These are phyloP conservation scores for Rousettus madagascariensis DNA, from an alignment of 2,797 vertebrate genomes.

Conservation along the genomic window DNA sequence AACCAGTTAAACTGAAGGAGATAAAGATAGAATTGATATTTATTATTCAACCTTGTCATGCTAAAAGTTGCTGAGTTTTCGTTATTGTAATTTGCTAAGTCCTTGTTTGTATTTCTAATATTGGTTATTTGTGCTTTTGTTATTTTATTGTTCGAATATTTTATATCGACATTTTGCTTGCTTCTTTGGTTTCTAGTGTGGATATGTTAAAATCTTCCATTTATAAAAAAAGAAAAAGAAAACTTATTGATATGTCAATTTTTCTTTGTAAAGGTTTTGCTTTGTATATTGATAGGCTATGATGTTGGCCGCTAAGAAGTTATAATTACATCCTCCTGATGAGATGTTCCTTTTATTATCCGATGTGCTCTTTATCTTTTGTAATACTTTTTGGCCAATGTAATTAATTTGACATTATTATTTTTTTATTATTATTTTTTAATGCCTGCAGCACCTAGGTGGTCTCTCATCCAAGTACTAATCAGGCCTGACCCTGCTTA, in stretches of 20 bases:
- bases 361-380: not conserved
- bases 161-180: not conserved
- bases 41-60: not conserved
- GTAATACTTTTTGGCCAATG: not conserved
- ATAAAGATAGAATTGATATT: not conserved
- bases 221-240: not conserved
- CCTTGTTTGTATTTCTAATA: not conserved
- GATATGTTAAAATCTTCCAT: not conserved
- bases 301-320: not conserved
- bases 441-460: too few relatives aligned
- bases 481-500: too few relatives aligned
- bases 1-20: not conserved
- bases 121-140: not conserved
- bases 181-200: not conserved
- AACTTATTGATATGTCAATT: not conserved
- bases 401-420: not conserved
- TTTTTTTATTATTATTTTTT: too few relatives aligned
- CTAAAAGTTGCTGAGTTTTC: not conserved
- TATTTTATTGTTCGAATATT: not conserved
- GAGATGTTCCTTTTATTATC: not conserved
- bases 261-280: not conserved
- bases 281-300: not conserved
- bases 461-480: too few relatives aligned
- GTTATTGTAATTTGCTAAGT: not conserved
- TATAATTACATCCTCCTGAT: not conserved